Conservation (phyloP, 2,797 vertebrate genomes). For the Varecia variegata region DNA sequence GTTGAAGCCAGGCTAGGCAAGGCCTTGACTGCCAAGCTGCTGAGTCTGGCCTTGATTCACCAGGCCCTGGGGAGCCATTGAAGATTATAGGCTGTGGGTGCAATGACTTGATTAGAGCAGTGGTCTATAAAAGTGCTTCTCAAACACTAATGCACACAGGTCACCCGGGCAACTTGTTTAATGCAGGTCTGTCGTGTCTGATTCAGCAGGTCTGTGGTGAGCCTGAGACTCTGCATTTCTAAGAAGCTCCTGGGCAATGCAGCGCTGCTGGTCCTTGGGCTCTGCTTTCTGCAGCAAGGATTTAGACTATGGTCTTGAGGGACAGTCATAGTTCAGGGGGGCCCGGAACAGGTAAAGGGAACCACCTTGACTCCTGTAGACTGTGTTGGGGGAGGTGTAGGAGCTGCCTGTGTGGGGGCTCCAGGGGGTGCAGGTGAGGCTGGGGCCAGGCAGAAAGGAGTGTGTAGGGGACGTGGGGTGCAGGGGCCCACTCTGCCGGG, state of each 20-base stretch:
- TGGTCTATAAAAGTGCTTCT: background rate
- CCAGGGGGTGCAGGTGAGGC: background rate
- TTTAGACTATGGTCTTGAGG: background rate
- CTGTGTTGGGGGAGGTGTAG: background rate
- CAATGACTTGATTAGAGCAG: background rate
- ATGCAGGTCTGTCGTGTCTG: background rate
- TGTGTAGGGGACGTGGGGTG: background rate
- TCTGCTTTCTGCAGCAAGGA: background rate
- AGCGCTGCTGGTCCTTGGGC: background rate
- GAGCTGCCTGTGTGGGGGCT: background rate
- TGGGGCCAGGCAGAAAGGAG: background rate
- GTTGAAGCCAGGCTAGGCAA: background rate
- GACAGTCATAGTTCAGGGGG: background rate
- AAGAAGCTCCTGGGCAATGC: background rate
- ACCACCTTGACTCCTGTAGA: background rate
- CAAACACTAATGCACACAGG: background rate
- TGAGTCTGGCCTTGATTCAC: slow-evolving; percentile 18
- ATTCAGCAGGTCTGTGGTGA: background rate
- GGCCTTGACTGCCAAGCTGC: slow-evolving; percentile 1
- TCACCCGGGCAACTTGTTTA: background rate
- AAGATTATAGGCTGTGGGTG: background rate
- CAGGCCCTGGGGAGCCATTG: background rate
- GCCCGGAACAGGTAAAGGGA: background rate
- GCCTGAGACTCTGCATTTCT: background rate
- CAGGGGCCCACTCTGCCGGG: background rate